Base-by-base conservation (phyloP, 2,888 invertebrate species). In the Dasysyrphus albostriatus region DNA sequence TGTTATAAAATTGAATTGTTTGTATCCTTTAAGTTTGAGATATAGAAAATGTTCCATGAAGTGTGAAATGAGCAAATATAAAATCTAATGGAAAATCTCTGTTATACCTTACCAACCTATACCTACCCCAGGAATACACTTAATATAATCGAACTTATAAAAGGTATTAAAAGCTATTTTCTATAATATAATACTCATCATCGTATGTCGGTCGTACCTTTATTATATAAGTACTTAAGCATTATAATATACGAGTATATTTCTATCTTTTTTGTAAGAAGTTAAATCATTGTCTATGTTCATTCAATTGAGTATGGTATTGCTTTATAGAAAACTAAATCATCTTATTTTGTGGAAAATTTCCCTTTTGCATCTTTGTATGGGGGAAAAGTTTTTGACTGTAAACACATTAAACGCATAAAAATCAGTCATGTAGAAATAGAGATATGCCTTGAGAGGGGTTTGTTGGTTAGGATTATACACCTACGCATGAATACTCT, bases 391-490 rank as follows among this genome's bases (percentile, higher is more conserved):
- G 37, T 34, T 58, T 34, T 58, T 34, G 58, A 37, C 34, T 58
- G 37, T 16, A 37, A 10, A 61, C 19, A 24, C 8, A 37, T 39
- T 42, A 24, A 42, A 65, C 75, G 58, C 58, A 80, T 34, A 56
- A 49, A 54, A 59, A 44, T 54, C 83, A 80, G 39, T 84, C 83
- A 84, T 84, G 83, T 69, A 75, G 56, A 70, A 37, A 63, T 69
- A 44, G 63, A 83, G 83, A 80, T 84, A 80, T 58, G 49, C 49
- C 10, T 37, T 49, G 34, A 14, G 24, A 67, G 14, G 14, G 37
- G 63, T 10, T 69, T 65, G 3, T 51, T 8, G 56, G 47, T 54
- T 59, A 32, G 54, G 58, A 24, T 3, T 42, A 24, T 29, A 29
- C 16, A 61, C 59, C 67, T 51, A 72, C 65, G 44, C 65, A 59